Conservation (phyloP, 2,797 vertebrate species). For the Gobio occitaniae region DNA sequence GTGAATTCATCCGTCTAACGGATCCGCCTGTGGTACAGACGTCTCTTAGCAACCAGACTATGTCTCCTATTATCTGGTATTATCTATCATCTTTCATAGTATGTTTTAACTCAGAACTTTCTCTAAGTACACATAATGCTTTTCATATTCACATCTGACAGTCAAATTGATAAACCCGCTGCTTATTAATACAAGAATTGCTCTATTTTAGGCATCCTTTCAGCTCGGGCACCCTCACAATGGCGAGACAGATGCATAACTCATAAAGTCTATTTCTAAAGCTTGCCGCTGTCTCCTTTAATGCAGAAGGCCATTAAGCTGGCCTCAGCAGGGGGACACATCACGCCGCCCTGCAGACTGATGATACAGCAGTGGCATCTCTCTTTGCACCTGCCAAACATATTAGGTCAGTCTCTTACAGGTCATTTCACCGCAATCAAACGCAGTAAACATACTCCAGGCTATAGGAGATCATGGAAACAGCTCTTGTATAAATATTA, state of each 20-base stretch:
- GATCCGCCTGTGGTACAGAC: constrained; percentile 6
- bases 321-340: constrained; percentile 31
- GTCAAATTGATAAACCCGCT: constrained; percentile 29
- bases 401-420: constrained; percentile 33
- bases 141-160: constrained; percentile 40
- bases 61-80: constrained; percentile 31
- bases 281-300: constrained; percentile 29
- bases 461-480: neutral
- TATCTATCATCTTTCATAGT: constrained; percentile 35
- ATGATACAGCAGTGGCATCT: constrained; percentile 38
- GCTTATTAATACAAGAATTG: neutral
- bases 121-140: constrained; percentile 34
- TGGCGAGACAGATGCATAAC: constrained; percentile 38
- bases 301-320: constrained; percentile 50
- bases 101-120: constrained; percentile 35
- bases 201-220: constrained; percentile 52
- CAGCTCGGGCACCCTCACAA: constrained; percentile 35
- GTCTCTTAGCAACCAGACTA: constrained; percentile 45
- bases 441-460: constrained; percentile 13
- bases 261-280: constrained; percentile 47
- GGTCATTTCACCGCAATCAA: constrained; percentile 25
- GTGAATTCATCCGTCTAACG: neutral
- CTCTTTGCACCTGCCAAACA: constrained; percentile 21
- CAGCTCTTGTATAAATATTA: neutral
- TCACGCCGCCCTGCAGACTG: constrained; percentile 35